Evolutionary conservation across 2,797 vertebrate species (phyloP).

Genomic region (Adelosebastes latens): DNA sequence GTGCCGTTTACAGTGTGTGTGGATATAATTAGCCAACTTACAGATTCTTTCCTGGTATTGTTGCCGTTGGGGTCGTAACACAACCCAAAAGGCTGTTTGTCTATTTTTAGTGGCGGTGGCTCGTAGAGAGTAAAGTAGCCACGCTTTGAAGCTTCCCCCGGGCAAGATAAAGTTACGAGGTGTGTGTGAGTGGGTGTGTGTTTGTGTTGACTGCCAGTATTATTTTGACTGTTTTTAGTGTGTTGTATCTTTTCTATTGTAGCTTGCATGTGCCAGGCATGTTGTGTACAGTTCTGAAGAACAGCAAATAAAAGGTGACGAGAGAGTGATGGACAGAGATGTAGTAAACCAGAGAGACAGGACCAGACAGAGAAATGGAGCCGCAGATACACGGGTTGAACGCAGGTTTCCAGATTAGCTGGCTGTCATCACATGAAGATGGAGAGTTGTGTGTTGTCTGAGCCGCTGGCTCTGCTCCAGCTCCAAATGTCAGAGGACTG

Average conservation of each 20-base stretch:
- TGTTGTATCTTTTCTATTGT: background rate
- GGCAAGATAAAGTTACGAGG: conserved; percentile 33
- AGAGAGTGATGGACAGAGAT: background rate
- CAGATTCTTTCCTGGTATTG: conserved; percentile 80
- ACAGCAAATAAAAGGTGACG: background rate
- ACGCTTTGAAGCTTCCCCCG: conserved; percentile 50
- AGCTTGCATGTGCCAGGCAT: background rate
- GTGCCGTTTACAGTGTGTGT: conserved; percentile 33
- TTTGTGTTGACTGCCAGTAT: background rate
- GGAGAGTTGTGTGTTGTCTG: conserved; percentile 28
- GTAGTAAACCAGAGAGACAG: background rate
- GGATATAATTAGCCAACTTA: conserved; percentile 66
- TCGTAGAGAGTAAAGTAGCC: conserved; percentile 38
- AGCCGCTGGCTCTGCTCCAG: conserved; percentile 10
- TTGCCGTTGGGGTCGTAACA: conserved; percentile 70
- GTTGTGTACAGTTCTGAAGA: background rate
- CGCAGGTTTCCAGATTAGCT: conserved; percentile 23
- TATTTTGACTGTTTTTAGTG: background rate
- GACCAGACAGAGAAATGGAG: conserved; percentile 15
- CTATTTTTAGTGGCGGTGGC: conserved; percentile 72
- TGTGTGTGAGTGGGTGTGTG: conserved; percentile 12
- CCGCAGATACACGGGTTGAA: background rate
- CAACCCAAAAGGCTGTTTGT: conserved; percentile 57
- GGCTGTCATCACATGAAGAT: conserved; percentile 36
- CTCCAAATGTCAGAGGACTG: conserved; percentile 39